Evolutionary conservation across 2,113 vertebrate species (phyloP).

Genomic region (Dromiciops gliroides): DNA sequence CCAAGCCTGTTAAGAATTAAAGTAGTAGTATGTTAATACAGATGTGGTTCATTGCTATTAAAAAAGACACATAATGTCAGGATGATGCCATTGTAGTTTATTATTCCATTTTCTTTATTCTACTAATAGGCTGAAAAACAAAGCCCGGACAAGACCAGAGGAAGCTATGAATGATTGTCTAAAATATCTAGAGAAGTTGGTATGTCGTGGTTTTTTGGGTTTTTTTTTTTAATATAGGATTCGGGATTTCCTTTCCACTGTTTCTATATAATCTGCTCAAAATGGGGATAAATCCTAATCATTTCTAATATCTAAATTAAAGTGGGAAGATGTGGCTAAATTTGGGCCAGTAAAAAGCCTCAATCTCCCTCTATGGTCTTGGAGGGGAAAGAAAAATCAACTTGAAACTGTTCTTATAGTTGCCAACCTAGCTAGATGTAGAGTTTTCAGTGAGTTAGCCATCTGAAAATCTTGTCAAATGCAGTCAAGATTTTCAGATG

Average conservation of each 20-base stretch:
- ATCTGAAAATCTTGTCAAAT: background rate
- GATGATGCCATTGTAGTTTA: background rate
- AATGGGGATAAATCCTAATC: background rate
- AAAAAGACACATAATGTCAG: background rate
- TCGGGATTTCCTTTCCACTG: background rate
- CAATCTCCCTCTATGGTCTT: background rate
- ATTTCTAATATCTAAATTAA: constrained; percentile 6
- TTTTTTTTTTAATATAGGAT: constrained; percentile 29
- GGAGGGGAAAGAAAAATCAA: background rate
- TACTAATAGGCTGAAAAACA: constrained; percentile 50
- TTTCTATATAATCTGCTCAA: background rate
- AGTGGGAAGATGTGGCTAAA: background rate
- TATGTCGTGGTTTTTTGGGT: no score
- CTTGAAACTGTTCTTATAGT: background rate
- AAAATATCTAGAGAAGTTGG: constrained; percentile 52
- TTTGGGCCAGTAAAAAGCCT: background rate
- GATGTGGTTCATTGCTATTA: background rate
- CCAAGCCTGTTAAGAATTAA: background rate
- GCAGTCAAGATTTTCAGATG: background rate
- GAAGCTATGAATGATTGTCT: constrained; percentile 55
- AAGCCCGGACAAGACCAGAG: constrained; percentile 56
- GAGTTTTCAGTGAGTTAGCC: background rate
- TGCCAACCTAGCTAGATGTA: background rate
- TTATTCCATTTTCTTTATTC: constrained; percentile 56
- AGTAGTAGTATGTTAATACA: background rate